Percentiles rank a stretch among this genome's conserved stretches.
phyloP scores from a whole-genome alignment of 2,888 invertebrate genomes.

The Pyralis farinalis region DNA sequence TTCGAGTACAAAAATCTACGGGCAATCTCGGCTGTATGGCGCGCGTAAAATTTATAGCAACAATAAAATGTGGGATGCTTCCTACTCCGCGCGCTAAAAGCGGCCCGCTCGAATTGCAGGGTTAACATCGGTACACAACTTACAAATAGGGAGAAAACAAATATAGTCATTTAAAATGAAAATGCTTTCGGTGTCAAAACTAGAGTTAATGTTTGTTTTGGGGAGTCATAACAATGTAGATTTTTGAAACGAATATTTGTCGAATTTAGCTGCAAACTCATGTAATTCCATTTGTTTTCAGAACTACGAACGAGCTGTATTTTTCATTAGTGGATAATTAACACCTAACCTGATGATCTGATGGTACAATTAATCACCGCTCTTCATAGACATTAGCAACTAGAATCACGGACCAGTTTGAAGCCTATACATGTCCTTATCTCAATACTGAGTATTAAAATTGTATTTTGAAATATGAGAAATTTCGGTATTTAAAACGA shows the following conservation, averaged over 20 bases:
- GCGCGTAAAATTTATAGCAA: slow-evolving; percentile 71
- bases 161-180: slow-evolving; percentile 11
- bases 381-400: no score
- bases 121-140: slow-evolving; percentile 23
- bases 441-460: no score
- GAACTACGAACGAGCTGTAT: no score
- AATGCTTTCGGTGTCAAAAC: background rate
- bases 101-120: slow-evolving; percentile 37
- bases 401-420: no score
- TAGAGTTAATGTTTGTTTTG: background rate
- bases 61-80: slow-evolving; percentile 75
- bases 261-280: background rate
- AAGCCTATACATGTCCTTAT: no score
- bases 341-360: no score
- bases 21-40: slow-evolving; percentile 67
- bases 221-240: background rate
- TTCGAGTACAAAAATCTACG: slow-evolving; percentile 58
- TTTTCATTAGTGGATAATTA: no score
- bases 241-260: background rate
- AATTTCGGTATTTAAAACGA: no score
- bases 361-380: no score
- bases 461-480: no score
- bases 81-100: slow-evolving; percentile 52
- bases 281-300: no score
- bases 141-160: slow-evolving; percentile 13